A percentile compares a stretch with the other conserved stretches of the same genome.
Conservation (phyloP, 35 echinoderm and acorn worm genomes). For the Strongylocentrotus purpuratus region DNA sequence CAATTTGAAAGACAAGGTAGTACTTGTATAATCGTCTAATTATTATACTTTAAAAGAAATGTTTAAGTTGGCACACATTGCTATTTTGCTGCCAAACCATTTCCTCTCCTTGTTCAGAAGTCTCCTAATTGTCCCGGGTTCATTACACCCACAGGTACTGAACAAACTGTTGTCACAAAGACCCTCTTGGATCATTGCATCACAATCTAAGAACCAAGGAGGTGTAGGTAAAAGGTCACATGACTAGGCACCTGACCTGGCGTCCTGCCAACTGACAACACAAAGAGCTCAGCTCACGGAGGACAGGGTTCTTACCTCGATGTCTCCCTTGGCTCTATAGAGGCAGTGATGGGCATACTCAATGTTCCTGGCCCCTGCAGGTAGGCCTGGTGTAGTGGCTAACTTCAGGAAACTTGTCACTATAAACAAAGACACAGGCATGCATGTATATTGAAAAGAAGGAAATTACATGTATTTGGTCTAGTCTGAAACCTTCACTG, state of each 20-base stretch:
- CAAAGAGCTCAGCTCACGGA: neutral
- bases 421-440: constrained; percentile 20
- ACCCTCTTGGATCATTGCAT: neutral
- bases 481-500: neutral
- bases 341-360: constrained; percentile 97
- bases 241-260: neutral
- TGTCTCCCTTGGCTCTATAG: constrained; percentile 80
- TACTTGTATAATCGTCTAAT: too few relatives aligned
- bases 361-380: constrained; percentile 81
- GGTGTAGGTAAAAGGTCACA: neutral
- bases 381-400: constrained; percentile 76
- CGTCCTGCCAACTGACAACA: neutral
- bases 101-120: too few relatives aligned
- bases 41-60: too few relatives aligned
- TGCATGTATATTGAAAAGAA: neutral
- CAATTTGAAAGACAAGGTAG: too few relatives aligned
- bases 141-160: neutral
- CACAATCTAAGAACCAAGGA: neutral
- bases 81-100: too few relatives aligned
- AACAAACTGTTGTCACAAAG: neutral
- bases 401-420: constrained; percentile 90
- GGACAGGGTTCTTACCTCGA: constrained; percentile 77
- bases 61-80: too few relatives aligned
- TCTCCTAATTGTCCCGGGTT: too few relatives aligned
- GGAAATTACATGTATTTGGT: neutral